These are phyloP conservation scores for Tapera naevia DNA, from an alignment of 2,797 vertebrate genomes.

Conservation along the genomic window DNA sequence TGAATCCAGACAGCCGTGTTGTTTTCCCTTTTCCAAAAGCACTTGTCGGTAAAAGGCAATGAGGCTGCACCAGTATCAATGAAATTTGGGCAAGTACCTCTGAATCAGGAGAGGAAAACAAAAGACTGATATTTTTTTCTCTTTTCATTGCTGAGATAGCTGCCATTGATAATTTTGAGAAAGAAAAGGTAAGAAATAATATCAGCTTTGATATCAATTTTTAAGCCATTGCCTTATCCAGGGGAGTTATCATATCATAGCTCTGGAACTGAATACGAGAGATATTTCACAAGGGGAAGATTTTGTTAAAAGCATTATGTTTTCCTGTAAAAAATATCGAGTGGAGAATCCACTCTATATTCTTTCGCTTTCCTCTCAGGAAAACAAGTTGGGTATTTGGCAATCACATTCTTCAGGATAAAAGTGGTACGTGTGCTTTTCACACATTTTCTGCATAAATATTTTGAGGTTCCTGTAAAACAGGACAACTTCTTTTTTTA, in stretches of 20 bases:
- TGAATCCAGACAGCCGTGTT: neutral
- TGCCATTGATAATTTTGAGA: neutral
- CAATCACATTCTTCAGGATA: conserved; percentile 43
- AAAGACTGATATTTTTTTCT: neutral
- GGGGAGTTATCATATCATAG: neutral
- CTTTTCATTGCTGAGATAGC: neutral
- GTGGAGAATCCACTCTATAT: neutral
- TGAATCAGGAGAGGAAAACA: neutral
- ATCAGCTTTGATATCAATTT: neutral
- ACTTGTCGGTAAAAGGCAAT: neutral
- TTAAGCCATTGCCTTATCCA: neutral
- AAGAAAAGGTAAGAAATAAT: neutral
- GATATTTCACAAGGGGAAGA: neutral
- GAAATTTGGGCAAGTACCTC: neutral
- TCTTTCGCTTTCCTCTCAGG: conserved; percentile 22
- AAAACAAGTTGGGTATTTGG: conserved; percentile 36
- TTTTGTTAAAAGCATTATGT: conserved; percentile 26
- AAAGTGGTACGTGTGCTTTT: conserved; percentile 37
- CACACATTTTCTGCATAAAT: conserved; percentile 62
- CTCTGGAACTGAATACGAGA: neutral
- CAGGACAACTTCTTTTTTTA: conserved; percentile 61
- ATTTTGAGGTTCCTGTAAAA: conserved; percentile 68
- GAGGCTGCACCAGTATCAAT: neutral
- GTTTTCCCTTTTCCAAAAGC: neutral
- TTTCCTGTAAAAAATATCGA: neutral